These are phyloP conservation scores for Mesorhabditis sp. DNA, from an alignment of 2,888 invertebrate genomes.

Conservation along the genomic window DNA sequence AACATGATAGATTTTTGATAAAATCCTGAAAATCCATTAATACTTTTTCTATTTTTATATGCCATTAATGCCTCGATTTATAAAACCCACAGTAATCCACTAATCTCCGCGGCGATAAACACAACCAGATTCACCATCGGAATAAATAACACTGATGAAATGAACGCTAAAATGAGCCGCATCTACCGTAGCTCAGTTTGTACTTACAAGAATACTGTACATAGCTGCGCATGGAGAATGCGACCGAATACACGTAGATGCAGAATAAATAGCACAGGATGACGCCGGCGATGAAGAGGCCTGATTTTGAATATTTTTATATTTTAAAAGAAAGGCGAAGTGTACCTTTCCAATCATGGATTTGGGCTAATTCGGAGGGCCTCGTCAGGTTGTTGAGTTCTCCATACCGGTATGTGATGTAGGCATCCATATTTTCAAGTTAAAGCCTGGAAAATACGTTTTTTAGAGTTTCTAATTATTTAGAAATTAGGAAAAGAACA, in stretches of 20 bases:
- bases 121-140: background rate
- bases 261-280: background rate
- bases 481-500: too few relatives aligned
- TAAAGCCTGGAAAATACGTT: background rate
- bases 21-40: background rate
- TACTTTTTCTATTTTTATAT: too few relatives aligned
- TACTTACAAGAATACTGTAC: background rate
- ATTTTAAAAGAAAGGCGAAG: background rate
- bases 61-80: background rate
- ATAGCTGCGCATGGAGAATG: conserved; percentile 1
- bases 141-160: background rate
- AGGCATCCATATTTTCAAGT: background rate
- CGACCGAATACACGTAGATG: background rate
- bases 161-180: background rate
- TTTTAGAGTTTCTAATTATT: too few relatives aligned
- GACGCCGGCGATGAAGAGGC: background rate
- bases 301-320: background rate
- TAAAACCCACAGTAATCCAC: background rate
- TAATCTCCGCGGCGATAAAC: background rate
- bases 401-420: background rate
- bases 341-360: background rate
- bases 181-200: background rate
- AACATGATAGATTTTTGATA: background rate
- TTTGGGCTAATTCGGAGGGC: background rate
- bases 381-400: background rate